A percentile compares a stretch with the other conserved stretches of the same genome.
These are phyloP conservation scores for Caradrina clavipalpis DNA, from an alignment of 2,888 invertebrate species.

Conservation along the genomic window DNA sequence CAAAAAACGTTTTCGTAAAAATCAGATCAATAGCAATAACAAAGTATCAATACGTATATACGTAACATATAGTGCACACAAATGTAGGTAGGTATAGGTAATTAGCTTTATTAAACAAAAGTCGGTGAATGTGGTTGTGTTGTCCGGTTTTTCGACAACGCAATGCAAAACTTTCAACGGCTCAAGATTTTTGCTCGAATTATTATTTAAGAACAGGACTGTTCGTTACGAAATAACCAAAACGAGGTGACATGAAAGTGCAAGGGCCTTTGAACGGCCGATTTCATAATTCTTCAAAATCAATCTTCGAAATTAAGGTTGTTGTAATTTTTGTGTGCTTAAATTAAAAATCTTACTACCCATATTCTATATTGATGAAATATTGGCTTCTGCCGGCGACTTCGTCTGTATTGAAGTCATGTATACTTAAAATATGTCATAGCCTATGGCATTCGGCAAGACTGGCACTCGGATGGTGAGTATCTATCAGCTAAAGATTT, in stretches of 20 bases:
- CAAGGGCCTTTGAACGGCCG: slow-evolving; percentile 69
- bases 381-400: too few species aligned
- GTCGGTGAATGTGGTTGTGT: slow-evolving; percentile 64
- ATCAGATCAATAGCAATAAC: slow-evolving; percentile 28
- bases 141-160: slow-evolving; percentile 58
- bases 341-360: not conserved
- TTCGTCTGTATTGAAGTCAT: too few species aligned
- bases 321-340: not conserved
- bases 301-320: slow-evolving; percentile 36
- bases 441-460: too few species aligned
- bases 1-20: slow-evolving; percentile 3
- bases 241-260: slow-evolving; percentile 70
- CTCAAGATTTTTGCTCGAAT: slow-evolving; percentile 60
- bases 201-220: slow-evolving; percentile 66
- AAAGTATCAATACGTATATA: not conserved
- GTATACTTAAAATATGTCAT: too few species aligned
- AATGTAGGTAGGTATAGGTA: slow-evolving; percentile 25
- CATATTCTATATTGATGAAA: not conserved
- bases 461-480: too few species aligned
- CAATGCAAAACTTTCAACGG: slow-evolving; percentile 65
- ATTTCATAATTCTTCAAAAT: slow-evolving; percentile 62
- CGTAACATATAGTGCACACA: slow-evolving; percentile 16
- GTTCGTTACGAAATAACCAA: slow-evolving; percentile 66
- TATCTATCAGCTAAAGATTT: too few species aligned
- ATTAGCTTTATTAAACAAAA: slow-evolving; percentile 57